Conservation (phyloP, 1,140 invertebrate species). For the Caenorhabditis elegans region WBcel235 BX284605.5:15473001-15473500, state of each 20-base stretch:
- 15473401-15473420: not conserved
- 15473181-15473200: not conserved
- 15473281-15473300: conserved; percentile 17
- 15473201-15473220: not conserved
- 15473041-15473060: not conserved
- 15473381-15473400: conserved; percentile 11
- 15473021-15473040: not conserved
- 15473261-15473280: conserved; percentile 3
- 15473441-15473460: not conserved
- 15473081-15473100: not conserved
- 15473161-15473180: too few relatives aligned
- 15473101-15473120: not conserved
- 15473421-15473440: conserved; percentile 14
- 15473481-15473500: too few relatives aligned
- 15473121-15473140: not conserved
- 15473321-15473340: not conserved
- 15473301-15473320: conserved; percentile 24
- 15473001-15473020: conserved; percentile 1
- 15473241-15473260: not conserved
- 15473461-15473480: not conserved
- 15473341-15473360: not conserved
- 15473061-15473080: conserved; percentile 17
- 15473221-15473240: not conserved
- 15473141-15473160: too few relatives aligned
- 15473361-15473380: not conserved